Conservation (phyloP, 2,797 vertebrate species). For the Tarsius wallacei region DNA sequence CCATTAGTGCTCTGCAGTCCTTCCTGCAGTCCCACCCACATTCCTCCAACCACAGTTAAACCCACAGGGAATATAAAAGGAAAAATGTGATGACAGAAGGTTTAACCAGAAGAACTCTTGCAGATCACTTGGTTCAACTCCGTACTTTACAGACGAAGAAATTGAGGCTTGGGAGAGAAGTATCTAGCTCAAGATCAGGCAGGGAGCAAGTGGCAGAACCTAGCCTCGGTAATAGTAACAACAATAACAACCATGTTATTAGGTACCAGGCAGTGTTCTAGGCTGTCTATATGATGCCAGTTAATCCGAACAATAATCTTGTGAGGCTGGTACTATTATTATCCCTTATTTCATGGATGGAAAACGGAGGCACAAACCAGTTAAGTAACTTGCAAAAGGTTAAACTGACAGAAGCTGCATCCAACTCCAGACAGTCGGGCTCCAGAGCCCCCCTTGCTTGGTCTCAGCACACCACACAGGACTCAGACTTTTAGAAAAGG, state of each 20-base stretch:
- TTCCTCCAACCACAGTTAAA: neutral
- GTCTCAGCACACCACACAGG: too few species aligned
- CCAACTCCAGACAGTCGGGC: neutral
- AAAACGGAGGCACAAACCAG: conserved; percentile 20
- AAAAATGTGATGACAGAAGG: neutral
- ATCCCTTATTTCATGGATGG: neutral
- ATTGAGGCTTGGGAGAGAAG: neutral
- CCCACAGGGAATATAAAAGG: neutral
- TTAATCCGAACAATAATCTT: neutral
- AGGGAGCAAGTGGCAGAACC: neutral
- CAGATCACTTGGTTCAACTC: neutral
- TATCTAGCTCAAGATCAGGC: neutral
- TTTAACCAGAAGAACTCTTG: neutral
- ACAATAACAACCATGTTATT: neutral
- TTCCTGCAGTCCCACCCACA: neutral
- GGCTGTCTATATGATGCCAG: neutral
- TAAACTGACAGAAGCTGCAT: neutral
- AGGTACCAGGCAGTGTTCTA: neutral
- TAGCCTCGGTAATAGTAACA: neutral
- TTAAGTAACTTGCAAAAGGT: neutral
- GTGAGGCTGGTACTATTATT: neutral
- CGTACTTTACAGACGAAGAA: neutral
- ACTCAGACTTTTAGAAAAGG: neutral
- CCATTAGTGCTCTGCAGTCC: neutral
- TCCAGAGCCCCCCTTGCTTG: neutral